Base-by-base conservation (phyloP, 2,797 vertebrate species). In the Channallabes apus region DNA sequence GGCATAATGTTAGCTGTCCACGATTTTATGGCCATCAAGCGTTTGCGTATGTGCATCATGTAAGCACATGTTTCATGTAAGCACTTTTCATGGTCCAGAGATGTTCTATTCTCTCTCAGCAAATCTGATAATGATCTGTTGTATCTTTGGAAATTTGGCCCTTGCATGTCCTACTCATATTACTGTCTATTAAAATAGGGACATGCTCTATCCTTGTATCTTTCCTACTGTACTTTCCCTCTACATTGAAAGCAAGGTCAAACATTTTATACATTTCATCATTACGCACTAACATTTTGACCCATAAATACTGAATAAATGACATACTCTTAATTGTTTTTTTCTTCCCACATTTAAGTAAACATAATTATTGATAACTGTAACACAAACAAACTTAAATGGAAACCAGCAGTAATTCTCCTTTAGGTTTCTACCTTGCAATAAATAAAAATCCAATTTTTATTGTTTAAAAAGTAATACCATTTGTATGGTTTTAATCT, bases 51-150 rank as follows among this genome's bases (percentile, higher is more conserved):
- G 41, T 46, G 7, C 65, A 18, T 35, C 14, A 9, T 69, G 32
- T 69, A 35, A 18, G 1, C 17, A 20, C 65, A 32, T 72, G 65
- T 67, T 59, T 82, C 24, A 41, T 41, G 38, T 41, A 46, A 46
- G 18, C 58, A 46, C 58, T 58, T 56, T 73, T 82, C 59, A 54
- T 6, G 62, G 41, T 18, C 46, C 62, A 76, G 62, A 15, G 56
- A 82, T 82, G 41, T 73, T 86, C 38, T 68, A 17, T 77, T 51
- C 20, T 56, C 18, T 27, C 73, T 79, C 20, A 79, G 80, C 82
- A 84, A 80, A 76, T 68, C 61, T 75, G 85, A 84, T 82, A 86
- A 46, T 27, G 61, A 89, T 89, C 88, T 87, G 88, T 86, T 73
- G 20, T 35, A 46, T 73, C 38, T 77, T 59, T 72, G 84, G 88